Evolutionary conservation across 2,113 vertebrate genomes (phyloP), one percentile per base, ranked within the genome.

Genomic region (Zosterops hypoxanthus): DNA sequence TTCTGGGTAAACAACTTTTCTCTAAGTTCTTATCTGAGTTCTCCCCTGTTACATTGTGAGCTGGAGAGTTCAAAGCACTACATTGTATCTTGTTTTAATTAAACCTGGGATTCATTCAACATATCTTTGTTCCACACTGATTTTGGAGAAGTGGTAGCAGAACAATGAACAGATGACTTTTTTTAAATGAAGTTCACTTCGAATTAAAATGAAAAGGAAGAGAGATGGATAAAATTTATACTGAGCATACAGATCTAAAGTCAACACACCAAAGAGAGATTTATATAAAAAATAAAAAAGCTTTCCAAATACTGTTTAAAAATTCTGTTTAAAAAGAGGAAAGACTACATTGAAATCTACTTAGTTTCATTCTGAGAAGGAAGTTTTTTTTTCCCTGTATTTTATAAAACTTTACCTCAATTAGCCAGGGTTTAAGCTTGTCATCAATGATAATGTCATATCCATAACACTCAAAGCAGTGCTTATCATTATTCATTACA

Each of bases 361-460:
- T 56, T 59, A 15, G 11, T 25, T 73, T 82, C 60, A 41, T 42
- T 50, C 29, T 56, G 2, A 68, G 18, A 63, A 86, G 47, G 36
- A 61, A 69, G 29, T 4, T 69, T 68, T 61, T 39, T 36, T 69
- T 68, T 39, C 34, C 23, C 44, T 63, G 9, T 71, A 44, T 86
- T 85, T 86, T 53, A 70, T 41, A 36, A 22, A 76, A 82, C 5
- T 96, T 98, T 95, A 99, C 99, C 99, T 99, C 99, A 23, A 99
- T 99, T 41, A 99, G 98, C 99, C 99, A 99, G 3, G 99, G 99
- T 96, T 99, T 99, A 84, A 99, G 98, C 94, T 97, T 99, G 97
- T 99, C 99, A 59, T 99, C 99, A 22, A 99, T 99, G 88, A 99
- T 99, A 97, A 99, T 99, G 97, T 99, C 99, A 64, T 99, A 99